Percentiles rank a stretch among this genome's conserved stretches.
These are phyloP conservation scores for Ammospiza nelsoni DNA, from an alignment of 2,113 vertebrate species.

Conservation along the genomic window DNA sequence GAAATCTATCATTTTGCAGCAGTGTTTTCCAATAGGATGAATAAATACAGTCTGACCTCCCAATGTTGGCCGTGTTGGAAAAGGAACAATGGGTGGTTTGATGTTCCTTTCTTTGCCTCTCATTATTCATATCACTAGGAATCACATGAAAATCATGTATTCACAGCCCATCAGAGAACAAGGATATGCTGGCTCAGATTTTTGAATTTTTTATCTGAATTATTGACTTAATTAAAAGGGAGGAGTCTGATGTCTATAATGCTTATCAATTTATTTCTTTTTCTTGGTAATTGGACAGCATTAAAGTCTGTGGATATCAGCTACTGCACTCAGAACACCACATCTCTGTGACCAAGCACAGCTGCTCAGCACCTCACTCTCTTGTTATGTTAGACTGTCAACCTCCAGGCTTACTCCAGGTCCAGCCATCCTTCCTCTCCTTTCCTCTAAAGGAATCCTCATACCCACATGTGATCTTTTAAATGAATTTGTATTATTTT, in stretches of 20 bases:
- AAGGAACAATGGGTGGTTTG: neutral
- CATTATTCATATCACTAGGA: neutral
- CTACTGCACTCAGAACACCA: neutral
- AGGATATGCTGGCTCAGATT: neutral
- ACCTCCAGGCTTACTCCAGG: neutral
- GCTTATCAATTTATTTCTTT: neutral
- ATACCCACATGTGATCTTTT: neutral
- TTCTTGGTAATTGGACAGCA: neutral
- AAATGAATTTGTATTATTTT: neutral
- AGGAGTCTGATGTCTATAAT: neutral
- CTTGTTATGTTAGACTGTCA: neutral
- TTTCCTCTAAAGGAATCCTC: neutral
- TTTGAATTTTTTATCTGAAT: neutral
- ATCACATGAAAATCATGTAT: neutral
- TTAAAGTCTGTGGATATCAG: rapidly evolving
- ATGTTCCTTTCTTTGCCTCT: conserved; percentile 12
- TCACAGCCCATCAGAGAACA: neutral
- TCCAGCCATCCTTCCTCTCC: neutral
- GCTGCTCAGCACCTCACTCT: neutral
- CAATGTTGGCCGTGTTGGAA: neutral
- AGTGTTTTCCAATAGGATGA: conserved; percentile 3
- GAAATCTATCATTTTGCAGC: neutral
- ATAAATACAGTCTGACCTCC: neutral
- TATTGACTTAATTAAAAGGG: neutral
- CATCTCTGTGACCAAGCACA: neutral